Evolutionary conservation across 2,888 invertebrate genomes (phyloP).

Genomic region (Cataglyphis rosenhaueri): DNA sequence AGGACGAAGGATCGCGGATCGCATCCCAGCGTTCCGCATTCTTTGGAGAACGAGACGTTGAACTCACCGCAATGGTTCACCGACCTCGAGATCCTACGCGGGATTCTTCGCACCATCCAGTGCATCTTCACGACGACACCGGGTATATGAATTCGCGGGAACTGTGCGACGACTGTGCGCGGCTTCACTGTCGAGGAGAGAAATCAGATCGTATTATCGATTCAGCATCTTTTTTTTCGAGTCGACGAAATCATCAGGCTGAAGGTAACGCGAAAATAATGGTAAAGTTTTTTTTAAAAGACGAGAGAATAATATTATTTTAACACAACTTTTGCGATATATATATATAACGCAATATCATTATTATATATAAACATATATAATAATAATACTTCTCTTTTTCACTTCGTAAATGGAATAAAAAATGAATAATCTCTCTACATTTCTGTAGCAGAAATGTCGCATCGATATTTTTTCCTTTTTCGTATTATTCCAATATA

Average conservation of each 20-base stretch:
- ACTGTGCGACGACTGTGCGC: background rate
- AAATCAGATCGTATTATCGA: slow-evolving; percentile 41
- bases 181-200: slow-evolving; percentile 36
- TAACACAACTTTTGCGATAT: background rate
- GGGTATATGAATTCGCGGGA: background rate
- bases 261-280: slow-evolving; percentile 9
- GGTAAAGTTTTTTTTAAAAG: background rate
- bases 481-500: slow-evolving; percentile 9
- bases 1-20: background rate
- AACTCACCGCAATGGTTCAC: background rate
- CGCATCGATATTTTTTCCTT: background rate
- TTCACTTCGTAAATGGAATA: background rate
- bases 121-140: slow-evolving; percentile 17
- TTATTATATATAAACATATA: background rate
- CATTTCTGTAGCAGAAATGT: background rate
- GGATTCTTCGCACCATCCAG: slow-evolving; percentile 1
- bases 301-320: background rate
- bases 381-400: background rate
- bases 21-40: background rate
- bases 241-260: slow-evolving; percentile 13
- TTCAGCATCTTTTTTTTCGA: slow-evolving; percentile 28
- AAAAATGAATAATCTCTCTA: background rate
- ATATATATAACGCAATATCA: background rate
- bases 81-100: slow-evolving; percentile 7
- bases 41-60: slow-evolving; percentile 2